phyloP scores from a whole-genome alignment of 1,140 invertebrate genomes.

The Steinernema feltiae region DNA sequence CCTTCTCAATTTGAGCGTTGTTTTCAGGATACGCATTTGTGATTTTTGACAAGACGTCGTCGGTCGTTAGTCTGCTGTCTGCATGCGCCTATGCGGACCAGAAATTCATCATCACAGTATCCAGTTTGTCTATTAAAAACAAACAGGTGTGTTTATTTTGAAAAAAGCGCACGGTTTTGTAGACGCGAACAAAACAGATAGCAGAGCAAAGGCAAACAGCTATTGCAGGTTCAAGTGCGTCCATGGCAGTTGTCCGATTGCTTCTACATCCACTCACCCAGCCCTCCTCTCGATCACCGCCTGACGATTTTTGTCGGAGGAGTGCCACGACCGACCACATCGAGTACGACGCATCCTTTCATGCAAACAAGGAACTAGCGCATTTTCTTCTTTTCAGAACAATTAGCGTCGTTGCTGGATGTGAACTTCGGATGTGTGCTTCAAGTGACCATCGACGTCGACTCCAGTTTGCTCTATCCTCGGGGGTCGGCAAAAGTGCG shows the following conservation, averaged over 20 bases:
- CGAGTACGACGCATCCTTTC: conserved; percentile 64
- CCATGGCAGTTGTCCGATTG: conserved; percentile 94
- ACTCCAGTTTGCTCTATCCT: conserved; percentile 95
- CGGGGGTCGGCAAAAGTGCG: neutral
- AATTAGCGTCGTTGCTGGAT: conserved; percentile 98
- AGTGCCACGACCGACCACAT: conserved; percentile 89
- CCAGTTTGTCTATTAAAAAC: neutral
- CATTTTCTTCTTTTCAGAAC: conserved; percentile 65
- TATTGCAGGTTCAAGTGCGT: conserved; percentile 80
- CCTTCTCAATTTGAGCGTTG: neutral
- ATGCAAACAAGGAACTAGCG: conserved; percentile 5
- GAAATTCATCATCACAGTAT: neutral
- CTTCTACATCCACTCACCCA: conserved; percentile 92
- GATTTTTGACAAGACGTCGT: neutral
- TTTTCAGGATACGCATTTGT: neutral
- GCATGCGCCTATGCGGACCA: neutral
- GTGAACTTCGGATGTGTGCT: conserved; percentile 93
- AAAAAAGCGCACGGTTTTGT: too few relatives aligned
- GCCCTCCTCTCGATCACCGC: conserved; percentile 88
- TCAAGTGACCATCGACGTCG: conserved; percentile 97
- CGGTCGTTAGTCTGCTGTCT: neutral
- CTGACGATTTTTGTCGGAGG: conserved; percentile 98
- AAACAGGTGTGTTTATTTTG: neutral
- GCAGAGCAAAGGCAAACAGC: too few relatives aligned
- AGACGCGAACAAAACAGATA: neutral